These are phyloP conservation scores for Felis catus DNA, from an alignment of 2,113 vertebrate species.

Conservation along the genomic window DNA sequence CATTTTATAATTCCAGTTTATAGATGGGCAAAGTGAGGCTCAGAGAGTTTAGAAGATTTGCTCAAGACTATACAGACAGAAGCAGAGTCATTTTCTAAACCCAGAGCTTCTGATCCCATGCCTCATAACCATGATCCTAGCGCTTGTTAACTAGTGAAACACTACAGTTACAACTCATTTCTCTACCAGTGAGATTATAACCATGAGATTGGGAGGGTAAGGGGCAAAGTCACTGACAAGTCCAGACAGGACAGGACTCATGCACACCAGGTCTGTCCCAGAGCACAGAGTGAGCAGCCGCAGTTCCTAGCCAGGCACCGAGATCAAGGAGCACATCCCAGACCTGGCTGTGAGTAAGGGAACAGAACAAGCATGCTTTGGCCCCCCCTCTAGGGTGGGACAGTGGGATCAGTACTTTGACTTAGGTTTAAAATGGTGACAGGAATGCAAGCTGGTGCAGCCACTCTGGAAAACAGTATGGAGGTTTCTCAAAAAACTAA, in stretches of 20 bases:
- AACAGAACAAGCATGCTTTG: neutral
- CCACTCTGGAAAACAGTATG: too few relatives aligned
- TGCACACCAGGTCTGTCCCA: neutral
- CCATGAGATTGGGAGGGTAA: neutral
- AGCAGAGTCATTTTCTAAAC: neutral
- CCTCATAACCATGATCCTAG: neutral
- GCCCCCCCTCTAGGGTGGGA: neutral
- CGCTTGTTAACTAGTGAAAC: neutral
- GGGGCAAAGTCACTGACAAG: neutral
- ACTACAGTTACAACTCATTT: neutral
- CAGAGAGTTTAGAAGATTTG: neutral
- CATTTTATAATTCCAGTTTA: conserved; percentile 75
- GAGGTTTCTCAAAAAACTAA: too few relatives aligned
- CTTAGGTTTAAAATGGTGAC: neutral
- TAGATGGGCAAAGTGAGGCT: conserved; percentile 61
- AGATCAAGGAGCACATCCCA: neutral
- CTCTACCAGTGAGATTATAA: neutral
- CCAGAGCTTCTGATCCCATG: neutral
- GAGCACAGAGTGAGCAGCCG: neutral
- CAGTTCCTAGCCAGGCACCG: neutral
- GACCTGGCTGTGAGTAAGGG: neutral
- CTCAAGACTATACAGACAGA: neutral
- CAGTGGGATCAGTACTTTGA: neutral
- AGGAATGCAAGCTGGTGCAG: too few relatives aligned
- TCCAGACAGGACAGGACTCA: neutral